phyloP scores from a whole-genome alignment of 2,113 vertebrate genomes.

The Noctilio leporinus region DNA sequence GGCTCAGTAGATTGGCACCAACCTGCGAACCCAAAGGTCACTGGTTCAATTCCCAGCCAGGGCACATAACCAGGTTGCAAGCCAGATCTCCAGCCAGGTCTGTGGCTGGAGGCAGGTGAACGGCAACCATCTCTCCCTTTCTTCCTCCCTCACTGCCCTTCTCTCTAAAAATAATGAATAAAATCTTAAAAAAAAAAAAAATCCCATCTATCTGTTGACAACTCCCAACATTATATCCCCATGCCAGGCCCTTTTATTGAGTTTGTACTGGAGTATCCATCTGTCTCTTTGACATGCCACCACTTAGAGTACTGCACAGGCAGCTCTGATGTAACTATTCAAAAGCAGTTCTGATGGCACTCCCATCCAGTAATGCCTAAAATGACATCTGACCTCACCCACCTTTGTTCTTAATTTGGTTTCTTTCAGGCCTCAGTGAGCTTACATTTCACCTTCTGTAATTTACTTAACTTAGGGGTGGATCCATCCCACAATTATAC shows the following conservation, averaged over 20 bases:
- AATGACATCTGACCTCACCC: too few relatives aligned
- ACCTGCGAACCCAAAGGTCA: too few relatives aligned
- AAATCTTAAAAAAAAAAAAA: too few relatives aligned
- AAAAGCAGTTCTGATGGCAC: not conserved
- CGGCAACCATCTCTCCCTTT: too few relatives aligned
- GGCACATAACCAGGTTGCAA: too few relatives aligned
- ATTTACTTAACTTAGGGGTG: not conserved
- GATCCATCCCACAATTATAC: not conserved
- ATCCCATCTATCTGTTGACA: not conserved
- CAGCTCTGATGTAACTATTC: not conserved
- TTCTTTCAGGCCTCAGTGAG: not conserved
- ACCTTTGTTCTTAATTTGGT: not conserved
- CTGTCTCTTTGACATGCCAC: too few relatives aligned
- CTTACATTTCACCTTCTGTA: not conserved
- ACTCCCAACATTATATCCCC: not conserved
- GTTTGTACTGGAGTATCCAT: not conserved
- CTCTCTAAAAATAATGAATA: too few relatives aligned
- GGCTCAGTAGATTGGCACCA: too few relatives aligned
- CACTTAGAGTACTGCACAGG: rapidly evolving
- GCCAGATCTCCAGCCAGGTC: too few relatives aligned
- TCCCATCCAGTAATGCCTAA: not conserved
- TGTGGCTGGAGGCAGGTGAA: too few relatives aligned
- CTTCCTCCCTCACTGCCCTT: too few relatives aligned
- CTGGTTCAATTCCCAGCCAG: too few relatives aligned
- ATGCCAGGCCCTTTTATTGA: not conserved